Base-by-base conservation (phyloP, 2,113 vertebrate species). In the Rallus limicola region DNA sequence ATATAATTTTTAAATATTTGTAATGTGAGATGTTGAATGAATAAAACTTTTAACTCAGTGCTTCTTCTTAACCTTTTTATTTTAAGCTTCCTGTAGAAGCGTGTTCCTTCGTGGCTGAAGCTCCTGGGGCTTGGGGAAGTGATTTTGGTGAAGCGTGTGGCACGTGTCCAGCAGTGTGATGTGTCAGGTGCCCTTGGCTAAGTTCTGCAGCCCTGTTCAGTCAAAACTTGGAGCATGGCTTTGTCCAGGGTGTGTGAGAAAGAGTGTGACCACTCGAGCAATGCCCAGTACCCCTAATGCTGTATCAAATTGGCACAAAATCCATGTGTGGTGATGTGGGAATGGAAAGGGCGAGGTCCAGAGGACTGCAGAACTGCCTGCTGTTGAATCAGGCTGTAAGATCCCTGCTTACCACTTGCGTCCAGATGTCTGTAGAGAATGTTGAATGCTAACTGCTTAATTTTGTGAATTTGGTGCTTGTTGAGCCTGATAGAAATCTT, bases 1-100 rank as follows among this genome's bases (percentile, higher is more conserved):
- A 99, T 99, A 99, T 99, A 99, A 99, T 99, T 99, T 99, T 99
- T 99, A 99, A 99, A 99, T 99, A 99, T 99, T 99, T 99, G 99
- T 99, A 99, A 99, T 99, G 99, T 99, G 99, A 99, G 99, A 99
- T 99, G 99, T 99, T 99, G 99, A 99, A 99, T 98, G 99, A 99
- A 99, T 99, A 99, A 99, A 99, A 99, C 98, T 99, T 98, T 98
- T 99, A 98, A 99, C 99, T 99, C 98, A 98, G 16, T 91, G 16
- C 83, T 95, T 86, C 95, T 92, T 70, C 67, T 91, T 94, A 92
- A 96, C 88, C 65, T 91, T 89, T 58, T 95, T 84, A 78, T 80
- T 95, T 97, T 77, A 83, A 90, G 77, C 67, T 84, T 81, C 44
- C 58, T 19, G 13, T 44, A 44, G 82, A 62, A 77, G 17, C 7